These are phyloP conservation scores for Mellivora capensis DNA, from an alignment of 2,113 vertebrate species.

Conservation along the genomic window DNA sequence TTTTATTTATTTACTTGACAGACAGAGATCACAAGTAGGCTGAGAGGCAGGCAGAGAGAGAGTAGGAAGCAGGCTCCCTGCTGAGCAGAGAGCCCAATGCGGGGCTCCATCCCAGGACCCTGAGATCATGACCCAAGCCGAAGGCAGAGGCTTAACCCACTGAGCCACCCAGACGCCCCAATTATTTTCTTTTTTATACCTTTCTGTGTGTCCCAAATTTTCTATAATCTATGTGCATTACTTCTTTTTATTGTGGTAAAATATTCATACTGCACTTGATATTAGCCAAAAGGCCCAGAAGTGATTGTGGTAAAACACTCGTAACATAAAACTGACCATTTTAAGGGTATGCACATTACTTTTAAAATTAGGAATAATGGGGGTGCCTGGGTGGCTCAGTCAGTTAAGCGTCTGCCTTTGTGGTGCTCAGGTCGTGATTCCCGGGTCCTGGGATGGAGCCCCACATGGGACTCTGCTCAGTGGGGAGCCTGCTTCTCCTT, in stretches of 20 bases:
- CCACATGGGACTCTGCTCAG: too few species aligned
- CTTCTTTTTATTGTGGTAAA: neutral
- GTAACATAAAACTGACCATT: neutral
- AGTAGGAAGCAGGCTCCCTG: too few species aligned
- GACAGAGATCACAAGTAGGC: too few species aligned
- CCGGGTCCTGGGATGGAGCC: neutral
- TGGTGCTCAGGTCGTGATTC: neutral
- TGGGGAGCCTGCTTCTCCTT: too few species aligned
- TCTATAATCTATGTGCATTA: neutral
- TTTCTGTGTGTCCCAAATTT: constrained; percentile 34
- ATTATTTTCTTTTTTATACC: constrained; percentile 2
- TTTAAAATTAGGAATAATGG: constrained; percentile 36
- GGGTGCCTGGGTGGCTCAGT: neutral
- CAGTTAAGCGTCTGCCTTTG: neutral
- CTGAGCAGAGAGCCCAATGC: too few species aligned
- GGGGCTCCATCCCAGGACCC: too few species aligned
- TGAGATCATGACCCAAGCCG: too few species aligned
- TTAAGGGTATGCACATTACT: neutral
- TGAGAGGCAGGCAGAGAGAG: too few species aligned
- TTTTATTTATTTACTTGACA: too few species aligned
- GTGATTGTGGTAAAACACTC: neutral
- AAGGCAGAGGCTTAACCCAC: too few species aligned
- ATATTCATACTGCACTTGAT: neutral
- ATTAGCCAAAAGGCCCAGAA: neutral
- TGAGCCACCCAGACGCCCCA: neutral